Evolutionary conservation across 2,113 vertebrate genomes (phyloP), one percentile per base, ranked within the genome.

Genomic region (Urocolius indicus): DNA sequence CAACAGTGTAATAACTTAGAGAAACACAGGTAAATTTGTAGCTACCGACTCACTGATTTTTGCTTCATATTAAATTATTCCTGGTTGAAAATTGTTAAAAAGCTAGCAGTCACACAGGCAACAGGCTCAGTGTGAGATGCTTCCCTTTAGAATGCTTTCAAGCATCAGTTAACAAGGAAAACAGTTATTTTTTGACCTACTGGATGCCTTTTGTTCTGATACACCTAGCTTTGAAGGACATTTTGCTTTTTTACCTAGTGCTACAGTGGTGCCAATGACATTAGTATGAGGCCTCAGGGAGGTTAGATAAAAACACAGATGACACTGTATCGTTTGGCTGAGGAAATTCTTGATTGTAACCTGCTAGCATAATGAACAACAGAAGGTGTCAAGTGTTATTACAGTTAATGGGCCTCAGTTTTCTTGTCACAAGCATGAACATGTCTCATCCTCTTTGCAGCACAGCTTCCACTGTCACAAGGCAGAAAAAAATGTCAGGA

Each of bases 371-470:
- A 93, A 90, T 57, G 65, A 93, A 91, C 84, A 90, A 61, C 85
- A 90, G 87, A 94, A 91, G 72, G 41, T 85, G 83, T 95, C 90
- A 89, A 93, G 61, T 67, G 30, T 89, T 96, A 95, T 95, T 95
- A 94, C 10, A 41, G 85, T 51, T 94, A 97, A 95, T 89, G 62
- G 75, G 48, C 84, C 84, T 95, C 84, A 90, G 93, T 94, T 96
- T 97, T 74, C 84, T 87, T 63, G 76, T 95, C 95, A 71, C 4
- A 27, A 95, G 95, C 94, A 89, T 89, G 68, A 94, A 94, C 66
- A 72, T 75, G 91, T 76, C 62, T 80, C 73, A 92, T 66, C 24
- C 58, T 97, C 36, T 89, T 51, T 16, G 14, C 58, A 87, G 43
- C 54, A 38, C 36, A 94, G 55, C 51, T 80, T 91, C 74, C 22